Base-by-base conservation (phyloP, 2,888 invertebrate genomes). In the Cosmia trapezina region DNA sequence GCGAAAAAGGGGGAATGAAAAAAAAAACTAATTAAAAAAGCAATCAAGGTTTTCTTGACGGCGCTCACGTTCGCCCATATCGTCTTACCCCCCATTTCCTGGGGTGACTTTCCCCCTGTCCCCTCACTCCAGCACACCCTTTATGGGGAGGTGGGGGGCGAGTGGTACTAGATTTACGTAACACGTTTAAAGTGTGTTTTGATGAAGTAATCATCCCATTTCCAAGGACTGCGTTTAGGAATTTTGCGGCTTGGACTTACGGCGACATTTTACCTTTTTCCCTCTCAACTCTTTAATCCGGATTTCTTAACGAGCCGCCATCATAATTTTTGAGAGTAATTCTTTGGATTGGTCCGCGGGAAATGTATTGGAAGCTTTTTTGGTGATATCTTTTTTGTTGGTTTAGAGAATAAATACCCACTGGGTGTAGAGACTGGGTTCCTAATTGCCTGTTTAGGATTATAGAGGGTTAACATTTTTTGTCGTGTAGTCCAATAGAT, bases 31-130 rank as follows among this genome's bases (percentile, higher is more conserved):
- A 96, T 96, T 96, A 96, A 96, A 96, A 96, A 96, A 96, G 96
- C 96, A 96, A 96, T 96, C 96, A 96, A 95, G 96, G 96, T 96
- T 96, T 96, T 96, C 96, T 96, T 96, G 96, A 96, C 96, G 96
- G 95, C 95, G 95, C 95, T 96, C 96, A 96, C 96, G 96, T 96
- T 96, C 96, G 95, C 95, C 96, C 95, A 96, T 96, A 96, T 96
- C 96, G 96, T 96, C 96, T 96, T 96, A 95, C 96, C 95, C 94
- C 94, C 95, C 92, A 88, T 87, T 92, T 92, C 91, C 92, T 89
- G 93, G 92, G 93, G 91, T 89, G 88, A 86, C 83, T 84, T 85
- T 84, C 87, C 88, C 89, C 90, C 88, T 76, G 68, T 73, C 81
- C 72, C 84, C 84, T 83, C 85, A 79, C 87, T 88, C 87, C 85